These are phyloP conservation scores for Anagyrus pseudococci DNA, from an alignment of 2,888 invertebrate genomes.

Conservation along the genomic window DNA sequence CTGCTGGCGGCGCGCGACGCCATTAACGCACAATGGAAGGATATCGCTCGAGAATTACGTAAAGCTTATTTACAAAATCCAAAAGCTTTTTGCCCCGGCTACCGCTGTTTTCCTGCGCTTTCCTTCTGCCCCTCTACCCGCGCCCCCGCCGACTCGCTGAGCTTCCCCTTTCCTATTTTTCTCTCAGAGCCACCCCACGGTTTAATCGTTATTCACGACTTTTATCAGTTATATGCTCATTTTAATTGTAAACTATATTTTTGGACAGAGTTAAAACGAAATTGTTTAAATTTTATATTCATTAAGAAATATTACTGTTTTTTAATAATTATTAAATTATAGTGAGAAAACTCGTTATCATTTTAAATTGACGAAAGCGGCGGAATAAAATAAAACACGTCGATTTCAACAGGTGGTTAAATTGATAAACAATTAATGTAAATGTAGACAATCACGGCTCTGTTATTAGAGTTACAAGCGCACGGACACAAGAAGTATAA, in stretches of 20 bases:
- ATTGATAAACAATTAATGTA: no score
- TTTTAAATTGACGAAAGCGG: no score
- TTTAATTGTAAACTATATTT: constrained; percentile 14
- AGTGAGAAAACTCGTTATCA: no score
- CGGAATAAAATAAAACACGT: no score
- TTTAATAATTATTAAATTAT: no score
- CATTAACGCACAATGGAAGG: constrained; percentile 40
- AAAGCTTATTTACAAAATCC: constrained; percentile 36
- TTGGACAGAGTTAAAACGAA: no score
- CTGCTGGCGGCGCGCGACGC: constrained; percentile 27
- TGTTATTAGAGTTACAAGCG: no score
- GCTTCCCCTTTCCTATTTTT: not conserved
- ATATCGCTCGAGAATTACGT: constrained; percentile 38
- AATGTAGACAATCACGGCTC: no score
- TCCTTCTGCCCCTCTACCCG: constrained; percentile 1
- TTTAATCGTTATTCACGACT: constrained; percentile 2
- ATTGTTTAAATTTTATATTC: no score
- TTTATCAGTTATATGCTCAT: constrained; percentile 22
- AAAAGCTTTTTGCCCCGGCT: constrained; percentile 26
- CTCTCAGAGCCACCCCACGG: not conserved
- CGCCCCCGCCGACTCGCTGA: not conserved
- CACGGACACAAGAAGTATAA: no score
- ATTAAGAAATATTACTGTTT: no score
- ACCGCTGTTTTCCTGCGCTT: constrained; percentile 17
- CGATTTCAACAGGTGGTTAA: no score